Evolutionary conservation across 1,140 invertebrate species (phyloP), one percentile per base, ranked within the genome.

Genomic region (Tetramorium simillimum): DNA sequence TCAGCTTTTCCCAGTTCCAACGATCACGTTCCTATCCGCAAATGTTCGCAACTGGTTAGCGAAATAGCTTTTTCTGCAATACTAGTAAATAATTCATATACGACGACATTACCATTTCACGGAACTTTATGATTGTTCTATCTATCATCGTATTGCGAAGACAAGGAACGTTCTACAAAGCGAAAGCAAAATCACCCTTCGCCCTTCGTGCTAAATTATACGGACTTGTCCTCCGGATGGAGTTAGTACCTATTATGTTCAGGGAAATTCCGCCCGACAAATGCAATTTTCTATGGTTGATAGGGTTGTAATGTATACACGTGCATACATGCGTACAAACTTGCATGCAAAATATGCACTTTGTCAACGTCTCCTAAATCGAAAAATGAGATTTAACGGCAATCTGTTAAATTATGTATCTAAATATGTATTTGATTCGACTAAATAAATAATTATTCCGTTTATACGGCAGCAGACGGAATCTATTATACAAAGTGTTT

Each of bases 261-360:
- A 53, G 3, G 43, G 21, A 49, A 67, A 65, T 67, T 49, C 16
- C 53, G n/a, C 21, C 21, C 12, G 67, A 88, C 78, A 77, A 63
- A 77, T 10, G 37, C 84, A 89, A 89, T 86, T 86, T 88, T 86
- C 76, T 53, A 14, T 63, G 46, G 37, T 28, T 46, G 51, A 72
- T 24, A 69, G 14, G 33, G 9, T 18, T 46, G 18, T 43, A 82
- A 72, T 43, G 16, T 10, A 3, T 43, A 14, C 43, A 81, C 12
- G 6, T 43, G 1, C 53, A 69, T 12, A 49, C 33, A 53, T 70
- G 58, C 10, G 24, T 65, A 56, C 40, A 43, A 60, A 33, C 37
- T 3, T n/a, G 62, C 28, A 51, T 51, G 28, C 7, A 56, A 43
- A 60, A 63, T 51, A 63, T 40, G 12, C 58, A 28, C n/a, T 80